Percentiles rank a stretch among this genome's conserved stretches.
phyloP scores from a whole-genome alignment of 2,797 vertebrate genomes.

The Zonotrichia albicollis region DNA sequence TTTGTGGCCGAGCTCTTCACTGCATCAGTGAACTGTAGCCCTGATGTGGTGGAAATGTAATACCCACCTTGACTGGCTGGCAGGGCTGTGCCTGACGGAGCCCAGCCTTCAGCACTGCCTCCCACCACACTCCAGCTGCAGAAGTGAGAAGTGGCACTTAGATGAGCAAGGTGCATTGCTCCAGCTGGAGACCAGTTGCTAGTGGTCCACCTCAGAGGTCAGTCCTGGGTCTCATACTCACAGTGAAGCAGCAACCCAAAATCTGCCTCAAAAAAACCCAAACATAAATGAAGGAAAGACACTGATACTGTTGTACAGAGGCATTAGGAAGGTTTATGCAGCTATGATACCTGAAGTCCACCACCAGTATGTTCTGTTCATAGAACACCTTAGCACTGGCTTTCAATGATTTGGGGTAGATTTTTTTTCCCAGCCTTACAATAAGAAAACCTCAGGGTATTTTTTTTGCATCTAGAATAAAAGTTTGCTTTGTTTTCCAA shows the following conservation, averaged over 20 bases:
- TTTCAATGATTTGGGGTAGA: not conserved
- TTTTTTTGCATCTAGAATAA: not conserved
- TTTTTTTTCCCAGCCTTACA: not conserved
- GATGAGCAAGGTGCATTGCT: not conserved
- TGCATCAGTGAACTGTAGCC: not conserved
- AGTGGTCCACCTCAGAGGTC: not conserved
- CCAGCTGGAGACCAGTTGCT: not conserved
- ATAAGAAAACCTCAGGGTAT: not conserved
- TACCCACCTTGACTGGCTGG: not conserved
- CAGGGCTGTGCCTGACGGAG: not conserved
- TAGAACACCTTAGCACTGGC: not conserved
- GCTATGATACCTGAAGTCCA: not conserved
- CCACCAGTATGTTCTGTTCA: not conserved
- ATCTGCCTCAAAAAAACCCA: not conserved
- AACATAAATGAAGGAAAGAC: not conserved
- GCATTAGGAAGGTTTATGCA: not conserved
- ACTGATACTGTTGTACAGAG: not conserved
- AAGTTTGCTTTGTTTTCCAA: slow-evolving; percentile 21
- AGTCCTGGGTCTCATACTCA: not conserved
- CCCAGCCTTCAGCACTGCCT: not conserved
- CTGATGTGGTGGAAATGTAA: not conserved
- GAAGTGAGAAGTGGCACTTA: not conserved
- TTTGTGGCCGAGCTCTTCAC: not conserved
- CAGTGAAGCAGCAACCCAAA: not conserved
- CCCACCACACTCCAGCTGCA: not conserved